These are phyloP conservation scores for Galaxias olidus DNA, from an alignment of 2,797 vertebrate species.

Conservation along the genomic window DNA sequence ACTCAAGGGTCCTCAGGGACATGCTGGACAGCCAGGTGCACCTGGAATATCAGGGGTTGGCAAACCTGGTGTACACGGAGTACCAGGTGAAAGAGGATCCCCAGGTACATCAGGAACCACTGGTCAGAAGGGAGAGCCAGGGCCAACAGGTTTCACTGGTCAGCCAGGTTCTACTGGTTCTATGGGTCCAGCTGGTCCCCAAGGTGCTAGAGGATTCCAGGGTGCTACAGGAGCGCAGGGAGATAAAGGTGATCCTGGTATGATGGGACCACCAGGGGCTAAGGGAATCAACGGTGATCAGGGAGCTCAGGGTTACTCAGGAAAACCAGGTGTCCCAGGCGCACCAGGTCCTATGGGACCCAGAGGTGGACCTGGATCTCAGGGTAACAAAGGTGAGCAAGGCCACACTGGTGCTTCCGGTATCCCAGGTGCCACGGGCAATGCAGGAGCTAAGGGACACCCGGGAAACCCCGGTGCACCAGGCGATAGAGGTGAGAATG, in stretches of 20 bases:
- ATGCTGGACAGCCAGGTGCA: slow-evolving; percentile 81
- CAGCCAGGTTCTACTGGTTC: slow-evolving; percentile 79
- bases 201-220: slow-evolving; percentile 85
- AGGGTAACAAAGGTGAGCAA: slow-evolving; percentile 84
- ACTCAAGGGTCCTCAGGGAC: slow-evolving; percentile 84
- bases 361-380: slow-evolving; percentile 82
- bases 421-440: slow-evolving; percentile 79
- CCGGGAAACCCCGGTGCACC: slow-evolving; percentile 79
- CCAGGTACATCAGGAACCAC: slow-evolving; percentile 83
- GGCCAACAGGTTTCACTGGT: slow-evolving; percentile 84
- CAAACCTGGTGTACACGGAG: slow-evolving; percentile 85
- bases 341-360: slow-evolving; percentile 81
- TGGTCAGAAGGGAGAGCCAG: slow-evolving; percentile 92
- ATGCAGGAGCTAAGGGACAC: slow-evolving; percentile 82
- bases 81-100: slow-evolving; percentile 84
- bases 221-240: slow-evolving; percentile 84
- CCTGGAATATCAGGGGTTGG: slow-evolving; percentile 89
- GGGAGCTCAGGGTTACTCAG: slow-evolving; percentile 84
- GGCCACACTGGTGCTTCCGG: slow-evolving; percentile 82
- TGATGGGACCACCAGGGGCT: slow-evolving; percentile 78
- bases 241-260: slow-evolving; percentile 85
- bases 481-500: slow-evolving; percentile 83
- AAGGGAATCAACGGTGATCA: slow-evolving; percentile 87
- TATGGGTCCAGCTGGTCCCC: slow-evolving; percentile 82
- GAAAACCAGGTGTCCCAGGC: slow-evolving; percentile 87